These are phyloP conservation scores for Microcebus lehilahytsara DNA, from an alignment of 2,113 vertebrate genomes.

Conservation along the genomic window DNA sequence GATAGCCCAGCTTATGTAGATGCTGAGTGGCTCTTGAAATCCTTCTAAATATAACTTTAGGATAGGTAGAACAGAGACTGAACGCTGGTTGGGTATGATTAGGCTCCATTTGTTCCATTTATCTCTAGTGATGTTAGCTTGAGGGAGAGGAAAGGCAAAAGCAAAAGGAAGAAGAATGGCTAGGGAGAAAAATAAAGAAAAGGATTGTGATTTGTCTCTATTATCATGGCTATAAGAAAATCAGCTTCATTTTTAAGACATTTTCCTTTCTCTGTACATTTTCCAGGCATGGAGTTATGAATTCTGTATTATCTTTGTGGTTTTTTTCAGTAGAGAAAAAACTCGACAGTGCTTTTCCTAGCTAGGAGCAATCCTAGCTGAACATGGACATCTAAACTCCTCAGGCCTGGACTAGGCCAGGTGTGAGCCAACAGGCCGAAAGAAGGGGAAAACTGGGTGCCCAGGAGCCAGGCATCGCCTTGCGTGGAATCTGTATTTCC, in stretches of 20 bases:
- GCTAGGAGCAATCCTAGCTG: neutral
- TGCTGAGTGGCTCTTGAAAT: conserved; percentile 42
- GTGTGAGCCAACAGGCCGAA: neutral
- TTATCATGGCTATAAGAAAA: conserved; percentile 12
- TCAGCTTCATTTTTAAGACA: conserved; percentile 20
- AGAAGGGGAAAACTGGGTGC: neutral
- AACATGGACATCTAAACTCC: neutral
- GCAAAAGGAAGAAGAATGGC: neutral
- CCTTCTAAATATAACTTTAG: conserved; percentile 62
- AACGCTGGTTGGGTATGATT: neutral
- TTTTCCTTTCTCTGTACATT: conserved; percentile 10
- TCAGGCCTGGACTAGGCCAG: neutral
- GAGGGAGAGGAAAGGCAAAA: neutral
- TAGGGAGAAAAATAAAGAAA: neutral
- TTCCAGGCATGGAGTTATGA: neutral
- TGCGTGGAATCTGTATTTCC: conserved; percentile 33
- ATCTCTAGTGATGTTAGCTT: conserved; percentile 27
- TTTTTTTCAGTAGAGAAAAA: conserved; percentile 25
- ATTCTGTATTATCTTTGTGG: neutral
- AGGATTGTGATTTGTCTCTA: neutral
- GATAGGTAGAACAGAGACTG: neutral
- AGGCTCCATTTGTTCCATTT: conserved; percentile 50
- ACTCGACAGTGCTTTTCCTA: neutral
- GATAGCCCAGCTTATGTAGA: neutral
- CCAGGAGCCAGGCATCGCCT: neutral